These are phyloP conservation scores for Platyura marginata DNA, from an alignment of 1,140 invertebrate species.

Conservation along the genomic window DNA sequence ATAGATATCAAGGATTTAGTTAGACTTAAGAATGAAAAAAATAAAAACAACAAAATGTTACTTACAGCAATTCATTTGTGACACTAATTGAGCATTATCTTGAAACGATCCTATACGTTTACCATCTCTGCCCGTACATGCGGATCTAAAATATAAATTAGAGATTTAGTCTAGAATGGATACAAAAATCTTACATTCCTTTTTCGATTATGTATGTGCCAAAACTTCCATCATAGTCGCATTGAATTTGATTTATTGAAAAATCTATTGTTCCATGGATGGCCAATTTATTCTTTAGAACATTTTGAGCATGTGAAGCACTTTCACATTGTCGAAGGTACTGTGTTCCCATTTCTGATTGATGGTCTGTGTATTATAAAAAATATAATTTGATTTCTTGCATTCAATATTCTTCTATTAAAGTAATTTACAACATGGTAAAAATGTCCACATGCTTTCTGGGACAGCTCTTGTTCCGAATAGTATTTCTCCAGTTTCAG, in stretches of 20 bases:
- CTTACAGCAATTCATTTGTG: slow-evolving; percentile 33
- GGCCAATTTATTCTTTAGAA: slow-evolving; percentile 26
- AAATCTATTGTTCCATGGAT: slow-evolving; percentile 29
- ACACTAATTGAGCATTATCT: slow-evolving; percentile 12
- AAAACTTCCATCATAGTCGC: slow-evolving; percentile 38
- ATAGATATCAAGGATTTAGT: not conserved
- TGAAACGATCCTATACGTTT: slow-evolving; percentile 26
- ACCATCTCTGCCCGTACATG: slow-evolving; percentile 31
- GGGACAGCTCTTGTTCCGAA: slow-evolving; percentile 24
- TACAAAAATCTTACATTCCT: slow-evolving; percentile 24
- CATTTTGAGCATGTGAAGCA: slow-evolving; percentile 24
- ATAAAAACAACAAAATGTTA: too few species aligned
- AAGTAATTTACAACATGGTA: slow-evolving; percentile 37
- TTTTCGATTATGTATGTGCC: slow-evolving; percentile 29
- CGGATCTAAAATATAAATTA: slow-evolving; percentile 25
- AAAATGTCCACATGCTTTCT: slow-evolving; percentile 26
- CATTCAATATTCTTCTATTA: too few species aligned
- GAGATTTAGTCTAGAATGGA: not conserved
- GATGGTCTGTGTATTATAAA: slow-evolving; percentile 16
- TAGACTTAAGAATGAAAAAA: not conserved
- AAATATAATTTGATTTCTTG: too few species aligned
- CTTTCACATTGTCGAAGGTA: slow-evolving; percentile 40
- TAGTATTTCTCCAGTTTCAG: slow-evolving; percentile 29
- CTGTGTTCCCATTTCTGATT: slow-evolving; percentile 22
- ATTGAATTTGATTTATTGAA: slow-evolving; percentile 25